A percentile compares a stretch with the other conserved stretches of the same genome.
Conservation (phyloP, 2,888 invertebrate genomes). For the Drosophila testacea region DNA sequence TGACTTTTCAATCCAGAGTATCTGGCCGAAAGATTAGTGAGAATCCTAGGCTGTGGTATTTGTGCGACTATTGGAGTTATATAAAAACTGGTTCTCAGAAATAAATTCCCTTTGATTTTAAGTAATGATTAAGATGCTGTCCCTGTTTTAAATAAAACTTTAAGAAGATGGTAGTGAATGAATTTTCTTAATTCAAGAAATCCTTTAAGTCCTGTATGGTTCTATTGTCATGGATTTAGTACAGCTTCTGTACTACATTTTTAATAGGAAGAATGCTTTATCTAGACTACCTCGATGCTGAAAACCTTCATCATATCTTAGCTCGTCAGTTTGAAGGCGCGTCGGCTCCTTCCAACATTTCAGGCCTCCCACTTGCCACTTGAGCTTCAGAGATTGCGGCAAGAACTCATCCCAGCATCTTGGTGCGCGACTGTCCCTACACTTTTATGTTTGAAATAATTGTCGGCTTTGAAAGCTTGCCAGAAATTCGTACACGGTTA, state of each 20-base stretch:
- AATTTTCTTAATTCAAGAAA: not conserved
- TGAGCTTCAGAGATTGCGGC: conserved; percentile 13
- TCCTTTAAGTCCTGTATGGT: not conserved
- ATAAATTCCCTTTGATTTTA: not conserved
- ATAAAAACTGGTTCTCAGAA: not conserved
- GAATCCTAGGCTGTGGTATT: not conserved
- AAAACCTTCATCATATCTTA: conserved; percentile 1
- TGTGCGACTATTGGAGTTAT: not conserved
- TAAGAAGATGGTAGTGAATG: too few species aligned
- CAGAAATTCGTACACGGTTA: conserved; percentile 1
- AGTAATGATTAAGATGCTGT: too few species aligned
- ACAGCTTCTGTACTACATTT: not conserved
- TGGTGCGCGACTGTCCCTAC: conserved; percentile 11
- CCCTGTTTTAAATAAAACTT: too few species aligned
- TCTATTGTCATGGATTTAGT: not conserved
- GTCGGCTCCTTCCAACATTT: not conserved
- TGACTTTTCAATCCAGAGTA: not conserved
- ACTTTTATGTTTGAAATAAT: conserved; percentile 17
- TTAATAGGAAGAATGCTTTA: not conserved
- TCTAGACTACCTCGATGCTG: not conserved
- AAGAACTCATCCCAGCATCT: conserved; percentile 9
- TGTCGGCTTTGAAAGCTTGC: conserved; percentile 9
- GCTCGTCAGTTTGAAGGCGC: too few species aligned
- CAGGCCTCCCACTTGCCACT: conserved; percentile 18
- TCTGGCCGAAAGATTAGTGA: not conserved